phyloP scores from a whole-genome alignment of 2,113 vertebrate genomes.

The Illadopsis cleaveri region DNA sequence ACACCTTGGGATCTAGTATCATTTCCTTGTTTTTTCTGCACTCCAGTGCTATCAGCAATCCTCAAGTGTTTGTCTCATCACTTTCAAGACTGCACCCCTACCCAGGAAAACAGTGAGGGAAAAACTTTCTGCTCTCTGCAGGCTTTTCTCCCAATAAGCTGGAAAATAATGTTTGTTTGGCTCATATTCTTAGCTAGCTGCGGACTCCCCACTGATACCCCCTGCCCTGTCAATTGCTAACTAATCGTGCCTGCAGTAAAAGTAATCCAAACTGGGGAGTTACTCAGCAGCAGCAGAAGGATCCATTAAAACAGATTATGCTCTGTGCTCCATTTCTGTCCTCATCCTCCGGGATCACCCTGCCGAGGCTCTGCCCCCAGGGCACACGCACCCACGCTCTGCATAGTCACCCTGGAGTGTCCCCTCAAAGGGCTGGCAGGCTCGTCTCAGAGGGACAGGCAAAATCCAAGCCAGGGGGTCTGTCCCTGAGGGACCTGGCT shows the following conservation, averaged over 20 bases:
- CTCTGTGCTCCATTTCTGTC: neutral
- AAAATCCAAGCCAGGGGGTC: neutral
- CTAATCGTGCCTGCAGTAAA: slow-evolving; percentile 48
- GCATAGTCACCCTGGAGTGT: neutral
- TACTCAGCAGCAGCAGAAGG: slow-evolving; percentile 27
- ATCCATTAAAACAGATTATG: slow-evolving; percentile 23
- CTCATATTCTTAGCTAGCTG: slow-evolving; percentile 38
- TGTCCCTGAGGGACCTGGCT: neutral
- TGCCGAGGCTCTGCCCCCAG: neutral
- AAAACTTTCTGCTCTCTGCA: slow-evolving; percentile 41
- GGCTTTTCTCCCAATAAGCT: slow-evolving; percentile 43
- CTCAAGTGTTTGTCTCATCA: slow-evolving; percentile 54
- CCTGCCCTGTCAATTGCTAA: slow-evolving; percentile 53
- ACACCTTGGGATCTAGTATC: neutral
- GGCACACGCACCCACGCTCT: fast-evolving
- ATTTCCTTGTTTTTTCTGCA: slow-evolving; percentile 41
- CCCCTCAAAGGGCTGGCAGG: neutral
- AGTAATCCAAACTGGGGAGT: neutral
- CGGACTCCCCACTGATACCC: neutral
- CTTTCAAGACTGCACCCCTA: slow-evolving; percentile 26
- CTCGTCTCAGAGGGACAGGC: neutral
- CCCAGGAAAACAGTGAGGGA: slow-evolving; percentile 41
- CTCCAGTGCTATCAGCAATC: slow-evolving; percentile 37
- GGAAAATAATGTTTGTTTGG: slow-evolving; percentile 52
- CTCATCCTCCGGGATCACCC: neutral